Base-by-base conservation (phyloP, 2,888 invertebrate genomes). In the Pyrocoelia pectoralis region DNA sequence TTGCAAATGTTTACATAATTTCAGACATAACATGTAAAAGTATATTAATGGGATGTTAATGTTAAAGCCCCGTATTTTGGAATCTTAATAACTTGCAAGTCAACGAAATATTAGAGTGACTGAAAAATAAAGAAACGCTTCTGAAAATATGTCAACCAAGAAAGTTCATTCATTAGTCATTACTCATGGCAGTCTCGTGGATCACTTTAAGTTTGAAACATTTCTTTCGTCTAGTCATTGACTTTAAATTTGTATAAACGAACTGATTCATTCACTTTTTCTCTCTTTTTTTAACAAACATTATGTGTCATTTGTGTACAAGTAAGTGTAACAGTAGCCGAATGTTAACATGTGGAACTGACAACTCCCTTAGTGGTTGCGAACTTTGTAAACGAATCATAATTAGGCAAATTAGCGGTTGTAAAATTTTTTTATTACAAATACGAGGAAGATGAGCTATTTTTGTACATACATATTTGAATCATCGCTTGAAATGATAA, bases 201-300 rank as follows among this genome's bases (percentile, higher is more conserved):
- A 33, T 33, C 10, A 33, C 9, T 33, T 33, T 33, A 33, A 33
- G 8, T n/a, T 33, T 33, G 33, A 33, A 33, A 33, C n/a, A 33
- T n/a, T 33, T n/a, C n/a, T 6, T 33, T n/a, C 33, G 13, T 17
- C 15, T 43, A 43, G 41, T 43, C 41, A 13, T 43, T 15, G 46
- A 46, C 46, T 46, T 46, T 46, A 46, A 43, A 43, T 13, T 8
- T 14, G 43, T n/a, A 46, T 46, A 46, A 46, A 46, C 15, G 46
- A 46, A 46, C 18, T 46, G 46, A 46, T 46, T 46, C 46, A 46
- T 17, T 46, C 15, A 18, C 2, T 46, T 17, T 46, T 46, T 46
- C 17, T 18, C 15, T 46, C 10, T 10, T 46, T 46, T 46, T 43
- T 46, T 46, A 15, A 46, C 46, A 18, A 17, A 46, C 17, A n/a